Base-by-base conservation (phyloP, 2,888 invertebrate genomes). In the Euzetes globulus region DNA sequence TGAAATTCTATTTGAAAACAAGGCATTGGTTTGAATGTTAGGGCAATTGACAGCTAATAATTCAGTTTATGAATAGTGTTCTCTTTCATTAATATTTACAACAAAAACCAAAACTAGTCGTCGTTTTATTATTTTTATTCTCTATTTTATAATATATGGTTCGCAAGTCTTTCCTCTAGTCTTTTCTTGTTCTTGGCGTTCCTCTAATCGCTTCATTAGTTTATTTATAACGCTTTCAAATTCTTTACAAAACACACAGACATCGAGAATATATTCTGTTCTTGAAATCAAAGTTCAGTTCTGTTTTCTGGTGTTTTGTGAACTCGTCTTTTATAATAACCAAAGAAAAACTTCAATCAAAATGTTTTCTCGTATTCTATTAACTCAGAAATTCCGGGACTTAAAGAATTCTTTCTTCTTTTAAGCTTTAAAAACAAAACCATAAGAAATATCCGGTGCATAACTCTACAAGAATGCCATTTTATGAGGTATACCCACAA, bases 111-210 rank as follows among this genome's bases (percentile, higher is more conserved):
- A 63, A 29, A 63, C 63, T 63, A 63, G 63, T 63, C 63, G 63
- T 60, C 63, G 15, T 27, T 63, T 33, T 63, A 22, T 41, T 41
- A 41, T 41, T 41, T 33, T 41, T 41, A 41, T 41, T 11, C 41
- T 11, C 41, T 55, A 7, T 55, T 55, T 55, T 55, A 25, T 55
- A 55, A 13, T 22, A 41, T 22, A 33, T 33, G 63, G 63, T 63
- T 63, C 27, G 63, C 33, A 63, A 27, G 37, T 33, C 33, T 33
- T 37, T 63, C 27, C 37, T 63, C 63, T 63, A 63, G 63, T 63
- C 63, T 63, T n/a, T 55, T 33, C 25, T 63, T 33, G n/a, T 63
- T 63, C 63, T 25, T 27, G 13, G 11, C 37, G 22, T 27, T 63
- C 63, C 27, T 33, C 27, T n/a, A 33, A 55, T 55, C 55, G 55